Evolutionary conservation across 2,113 vertebrate genomes (phyloP), one percentile per base, ranked within the genome.

Genomic region (Cebus imitator): DNA sequence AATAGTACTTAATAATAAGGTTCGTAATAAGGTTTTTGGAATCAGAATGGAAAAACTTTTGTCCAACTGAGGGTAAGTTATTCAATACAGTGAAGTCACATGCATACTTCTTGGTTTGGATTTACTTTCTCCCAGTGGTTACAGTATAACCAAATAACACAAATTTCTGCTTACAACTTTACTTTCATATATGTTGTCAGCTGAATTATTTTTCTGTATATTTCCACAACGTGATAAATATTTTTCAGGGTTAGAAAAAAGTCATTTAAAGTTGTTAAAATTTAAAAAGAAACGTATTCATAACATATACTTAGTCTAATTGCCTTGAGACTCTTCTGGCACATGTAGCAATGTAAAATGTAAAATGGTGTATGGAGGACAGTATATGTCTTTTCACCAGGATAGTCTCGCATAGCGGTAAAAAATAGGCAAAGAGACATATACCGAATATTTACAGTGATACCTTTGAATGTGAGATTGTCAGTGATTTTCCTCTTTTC

Each of bases 191-290:
- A 45, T 50, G 45, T 79, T n/a, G 13, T 83, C 30, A 79, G 50
- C 58, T 78, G 68, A 91, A 45, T 91, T 87, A 96, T 76, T 91
- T 92, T 94, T 83, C 35, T 94, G 27, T 85, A 7, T 96, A 80
- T 64, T 73, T 91, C 78, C 52, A 78, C 14, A 91, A 43, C 20
- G 30, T n/a, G 40, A 40, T 82, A 68, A 70, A 18, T 83, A 78
- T 35, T 55, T 66, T 72, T 79, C 16, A 84, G 72, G 50, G 70
- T 92, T 40, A 70, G 12, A 87, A 82, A 64, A 68, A 87, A 78
- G 48, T 43, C 21, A 87, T 45, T 40, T 14, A 87, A 83, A 76
- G 16, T 25, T 90, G 43, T 58, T 58, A 86, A 80, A 72, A 43
- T 50, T 70, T 21, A 81, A 57, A 81, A 81, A 40, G 30, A 48